Evolutionary conservation across 2,797 vertebrate species (phyloP).

Genomic region (Pangasius krempfi): DNA sequence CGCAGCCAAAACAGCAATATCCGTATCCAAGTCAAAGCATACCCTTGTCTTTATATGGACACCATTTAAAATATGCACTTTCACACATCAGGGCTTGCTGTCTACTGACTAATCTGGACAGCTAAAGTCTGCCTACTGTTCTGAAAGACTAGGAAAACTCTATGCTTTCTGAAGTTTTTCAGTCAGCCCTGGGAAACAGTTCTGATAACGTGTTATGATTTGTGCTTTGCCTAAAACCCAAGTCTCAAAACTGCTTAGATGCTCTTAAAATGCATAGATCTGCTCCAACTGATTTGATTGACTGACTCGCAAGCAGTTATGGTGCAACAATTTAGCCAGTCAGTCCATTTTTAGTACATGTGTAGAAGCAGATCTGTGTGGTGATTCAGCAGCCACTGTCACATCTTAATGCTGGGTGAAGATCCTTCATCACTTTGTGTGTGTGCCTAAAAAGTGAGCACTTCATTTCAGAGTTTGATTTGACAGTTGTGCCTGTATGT

Average conservation of each 20-base stretch:
- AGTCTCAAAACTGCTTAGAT: not conserved
- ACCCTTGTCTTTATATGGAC: not conserved
- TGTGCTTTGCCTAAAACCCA: not conserved
- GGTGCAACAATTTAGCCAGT: not conserved
- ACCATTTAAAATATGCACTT: not conserved
- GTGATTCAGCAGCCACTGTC: slow-evolving; percentile 25
- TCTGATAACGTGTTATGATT: not conserved
- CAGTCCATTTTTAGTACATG: not conserved
- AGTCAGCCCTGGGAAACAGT: too few species aligned
- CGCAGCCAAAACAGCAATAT: not conserved
- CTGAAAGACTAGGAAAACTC: not conserved
- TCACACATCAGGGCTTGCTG: not conserved
- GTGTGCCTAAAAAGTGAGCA: not conserved
- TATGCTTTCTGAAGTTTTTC: not conserved
- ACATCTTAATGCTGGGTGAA: not conserved
- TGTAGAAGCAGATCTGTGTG: not conserved
- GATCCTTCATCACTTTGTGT: slow-evolving; percentile 8
- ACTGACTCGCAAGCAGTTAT: not conserved
- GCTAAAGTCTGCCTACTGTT: not conserved
- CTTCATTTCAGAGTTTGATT: not conserved
- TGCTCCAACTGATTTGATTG: not conserved
- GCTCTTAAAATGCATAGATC: not conserved
- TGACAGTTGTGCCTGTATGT: not conserved
- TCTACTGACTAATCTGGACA: not conserved
- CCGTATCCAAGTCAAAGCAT: not conserved